These are phyloP conservation scores for Callipepla squamata DNA, from an alignment of 2,113 vertebrate species.

Conservation along the genomic window DNA sequence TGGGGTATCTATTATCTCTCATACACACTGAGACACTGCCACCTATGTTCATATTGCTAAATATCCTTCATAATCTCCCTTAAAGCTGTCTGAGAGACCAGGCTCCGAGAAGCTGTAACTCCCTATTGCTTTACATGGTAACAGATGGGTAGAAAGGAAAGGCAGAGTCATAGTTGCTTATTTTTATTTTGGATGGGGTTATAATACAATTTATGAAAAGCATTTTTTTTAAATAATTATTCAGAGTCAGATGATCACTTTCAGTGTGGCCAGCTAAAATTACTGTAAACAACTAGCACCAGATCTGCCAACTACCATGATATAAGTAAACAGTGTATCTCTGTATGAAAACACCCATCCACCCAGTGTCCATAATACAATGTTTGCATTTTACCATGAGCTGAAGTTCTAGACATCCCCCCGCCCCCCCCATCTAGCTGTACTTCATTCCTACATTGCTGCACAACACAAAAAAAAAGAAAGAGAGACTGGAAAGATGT, in stretches of 20 bases:
- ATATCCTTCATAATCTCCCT: neutral
- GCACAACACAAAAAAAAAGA: neutral
- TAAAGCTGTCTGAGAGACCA: neutral
- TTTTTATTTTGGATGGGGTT: neutral
- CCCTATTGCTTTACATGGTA: neutral
- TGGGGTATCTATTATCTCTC: neutral
- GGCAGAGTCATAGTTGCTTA: neutral
- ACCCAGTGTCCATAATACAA: fast-evolving
- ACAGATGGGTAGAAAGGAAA: neutral
- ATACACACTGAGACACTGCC: neutral
- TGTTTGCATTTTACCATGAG: neutral
- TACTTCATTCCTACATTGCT: neutral
- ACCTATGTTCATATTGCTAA: neutral
- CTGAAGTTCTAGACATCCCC: neutral
- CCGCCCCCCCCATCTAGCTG: fast-evolving
- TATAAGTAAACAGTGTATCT: neutral
- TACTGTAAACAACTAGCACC: neutral
- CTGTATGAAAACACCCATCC: fast-evolving
- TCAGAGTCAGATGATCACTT: neutral
- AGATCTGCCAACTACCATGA: neutral
- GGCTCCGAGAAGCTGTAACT: neutral
- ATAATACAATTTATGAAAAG: neutral
- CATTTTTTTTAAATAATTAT: neutral
- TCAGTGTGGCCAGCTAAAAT: neutral
- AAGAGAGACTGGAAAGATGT: neutral